Percentiles rank a stretch among this genome's conserved stretches.
Evolutionary conservation across 1,140 invertebrate genomes (phyloP).

Genomic region (Nephila pilipes): DNA sequence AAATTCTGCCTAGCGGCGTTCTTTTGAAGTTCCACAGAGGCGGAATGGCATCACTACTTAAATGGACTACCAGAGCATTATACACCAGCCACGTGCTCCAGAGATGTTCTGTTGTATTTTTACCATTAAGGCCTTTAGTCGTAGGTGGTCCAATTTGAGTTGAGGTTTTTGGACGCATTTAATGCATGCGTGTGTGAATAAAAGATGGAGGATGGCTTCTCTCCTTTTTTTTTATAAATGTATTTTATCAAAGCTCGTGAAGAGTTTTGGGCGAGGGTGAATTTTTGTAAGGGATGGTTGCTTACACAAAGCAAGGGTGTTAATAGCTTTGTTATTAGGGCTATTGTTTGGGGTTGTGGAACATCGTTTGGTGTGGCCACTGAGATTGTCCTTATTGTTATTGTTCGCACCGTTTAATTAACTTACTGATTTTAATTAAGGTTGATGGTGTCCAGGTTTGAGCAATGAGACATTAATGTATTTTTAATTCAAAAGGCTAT

Average conservation of each 20-base stretch:
- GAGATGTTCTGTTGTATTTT: not conserved
- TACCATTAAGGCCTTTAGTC: constrained; percentile 6
- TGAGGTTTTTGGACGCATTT: not conserved
- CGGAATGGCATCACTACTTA: not conserved
- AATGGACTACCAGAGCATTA: constrained; percentile 19
- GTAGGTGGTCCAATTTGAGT: constrained; percentile 33
- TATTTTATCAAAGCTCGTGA: not conserved
- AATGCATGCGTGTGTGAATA: not conserved
- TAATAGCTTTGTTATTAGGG: not conserved
- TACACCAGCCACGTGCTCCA: not conserved
- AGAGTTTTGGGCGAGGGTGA: not conserved
- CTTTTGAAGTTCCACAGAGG: constrained; percentile 15
- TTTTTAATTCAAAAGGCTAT: too few relatives aligned
- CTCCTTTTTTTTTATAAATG: not conserved
- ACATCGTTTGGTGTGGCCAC: not conserved
- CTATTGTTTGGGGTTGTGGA: not conserved
- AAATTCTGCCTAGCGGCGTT: not conserved
- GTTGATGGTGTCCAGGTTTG: not conserved
- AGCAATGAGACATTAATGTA: not conserved
- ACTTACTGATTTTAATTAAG: not conserved
- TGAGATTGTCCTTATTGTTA: not conserved
- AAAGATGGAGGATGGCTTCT: not conserved
- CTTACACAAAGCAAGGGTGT: not conserved
- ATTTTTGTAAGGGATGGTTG: not conserved
- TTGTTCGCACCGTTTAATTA: not conserved